Percentiles rank a stretch among this genome's conserved stretches.
Conservation (phyloP, 2,113 vertebrate genomes). For the Strix uralensis region DNA sequence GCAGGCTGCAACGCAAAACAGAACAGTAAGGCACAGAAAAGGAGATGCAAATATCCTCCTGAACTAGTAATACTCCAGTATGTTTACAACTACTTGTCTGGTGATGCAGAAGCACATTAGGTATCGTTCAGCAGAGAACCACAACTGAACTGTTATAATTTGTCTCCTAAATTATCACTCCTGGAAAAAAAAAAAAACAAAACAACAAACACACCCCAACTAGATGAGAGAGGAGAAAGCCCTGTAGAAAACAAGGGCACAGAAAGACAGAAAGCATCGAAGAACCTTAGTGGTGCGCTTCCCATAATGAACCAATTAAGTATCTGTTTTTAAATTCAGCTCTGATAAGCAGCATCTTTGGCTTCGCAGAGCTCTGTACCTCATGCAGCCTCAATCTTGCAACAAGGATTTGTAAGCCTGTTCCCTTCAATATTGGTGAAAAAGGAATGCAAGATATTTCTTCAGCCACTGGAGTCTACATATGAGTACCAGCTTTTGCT, state of each 20-base stretch:
- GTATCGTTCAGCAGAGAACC: neutral
- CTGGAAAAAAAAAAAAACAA: neutral
- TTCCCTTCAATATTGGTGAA: neutral
- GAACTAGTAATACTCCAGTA: neutral
- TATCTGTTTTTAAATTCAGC: neutral
- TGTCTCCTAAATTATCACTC: neutral
- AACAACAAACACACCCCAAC: neutral
- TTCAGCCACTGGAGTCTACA: neutral
- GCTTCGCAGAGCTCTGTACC: neutral
- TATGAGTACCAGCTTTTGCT: neutral
- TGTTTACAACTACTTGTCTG: neutral
- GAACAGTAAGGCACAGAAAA: conserved; percentile 27
- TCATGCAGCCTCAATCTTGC: neutral
- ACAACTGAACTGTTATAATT: neutral
- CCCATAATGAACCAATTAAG: neutral
- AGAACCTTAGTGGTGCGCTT: neutral
- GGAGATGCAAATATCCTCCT: neutral
- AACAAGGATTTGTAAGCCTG: neutral
- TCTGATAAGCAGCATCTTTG: neutral
- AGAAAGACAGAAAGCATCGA: neutral
- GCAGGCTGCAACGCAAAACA: conserved; percentile 46
- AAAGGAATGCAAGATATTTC: neutral
- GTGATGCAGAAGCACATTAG: neutral
- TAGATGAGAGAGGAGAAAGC: neutral
- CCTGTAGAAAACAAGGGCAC: neutral